Percentiles rank a stretch among this genome's conserved stretches.
These are phyloP conservation scores for Pygmarrhopalites habei DNA, from an alignment of 1,140 invertebrate species.

Conservation along the genomic window DNA sequence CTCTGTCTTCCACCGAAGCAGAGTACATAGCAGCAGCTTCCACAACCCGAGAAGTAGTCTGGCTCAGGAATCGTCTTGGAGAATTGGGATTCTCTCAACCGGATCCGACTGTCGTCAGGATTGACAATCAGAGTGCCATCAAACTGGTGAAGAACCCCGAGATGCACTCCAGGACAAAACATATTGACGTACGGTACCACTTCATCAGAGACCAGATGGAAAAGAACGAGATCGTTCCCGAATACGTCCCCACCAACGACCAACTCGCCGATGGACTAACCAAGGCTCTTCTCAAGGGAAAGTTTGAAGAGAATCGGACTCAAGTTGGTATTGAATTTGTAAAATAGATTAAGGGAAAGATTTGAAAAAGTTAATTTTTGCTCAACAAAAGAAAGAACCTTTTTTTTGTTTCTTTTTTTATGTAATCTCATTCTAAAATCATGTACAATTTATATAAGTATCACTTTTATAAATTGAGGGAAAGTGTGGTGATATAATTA, in stretches of 20 bases:
- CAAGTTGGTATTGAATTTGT: no score
- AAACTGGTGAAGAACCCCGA: conserved; percentile 42
- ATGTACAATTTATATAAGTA: no score
- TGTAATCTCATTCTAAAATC: no score
- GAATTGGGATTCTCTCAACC: conserved; percentile 1
- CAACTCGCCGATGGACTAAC: conserved; percentile 38
- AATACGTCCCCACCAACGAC: conserved; percentile 19
- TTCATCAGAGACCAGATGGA: conserved; percentile 35
- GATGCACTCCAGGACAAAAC: conserved; percentile 42
- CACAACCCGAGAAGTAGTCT: conserved; percentile 42
- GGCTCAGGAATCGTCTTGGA: conserved; percentile 32
- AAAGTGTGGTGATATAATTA: no score
- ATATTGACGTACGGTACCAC: conserved; percentile 44
- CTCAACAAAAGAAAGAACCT: no score
- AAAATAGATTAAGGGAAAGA: no score
- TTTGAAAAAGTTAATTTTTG: no score
- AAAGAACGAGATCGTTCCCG: conserved; percentile 12
- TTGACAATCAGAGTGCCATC: conserved; percentile 44
- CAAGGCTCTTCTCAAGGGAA: conserved; percentile 20
- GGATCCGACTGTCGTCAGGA: conserved; percentile 18
- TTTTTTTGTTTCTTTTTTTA: no score
- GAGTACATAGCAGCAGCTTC: conserved; percentile 45
- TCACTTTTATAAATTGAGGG: no score
- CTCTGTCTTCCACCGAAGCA: conserved; percentile 45
- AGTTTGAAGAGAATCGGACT: no score